Evolutionary conservation across 1,140 invertebrate genomes (phyloP), one percentile per base, ranked within the genome.

Genomic region (Meteorus sp.): DNA sequence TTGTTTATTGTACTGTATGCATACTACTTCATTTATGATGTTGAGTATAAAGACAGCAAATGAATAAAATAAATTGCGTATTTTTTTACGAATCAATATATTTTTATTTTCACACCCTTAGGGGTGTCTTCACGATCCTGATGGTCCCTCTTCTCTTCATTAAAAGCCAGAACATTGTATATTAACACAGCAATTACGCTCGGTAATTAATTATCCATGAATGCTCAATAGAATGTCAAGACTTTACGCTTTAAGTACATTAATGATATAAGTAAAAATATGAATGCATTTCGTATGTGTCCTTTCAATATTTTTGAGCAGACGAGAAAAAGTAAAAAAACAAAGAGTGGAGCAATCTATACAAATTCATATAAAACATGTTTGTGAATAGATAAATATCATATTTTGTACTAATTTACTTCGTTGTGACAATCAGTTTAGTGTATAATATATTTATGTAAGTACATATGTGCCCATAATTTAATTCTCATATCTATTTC

Each of bases 331-430:
- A n/a, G n/a, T n/a, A n/a, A n/a, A n/a, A n/a, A n/a, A n/a, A n/a
- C n/a, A n/a, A n/a, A n/a, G n/a, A n/a, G n/a, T n/a, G n/a, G n/a
- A n/a, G n/a, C n/a, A n/a, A n/a, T n/a, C n/a, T n/a, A n/a, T n/a
- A n/a, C n/a, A n/a, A n/a, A n/a, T n/a, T n/a, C n/a, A n/a, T n/a
- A n/a, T n/a, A n/a, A n/a, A n/a, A n/a, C n/a, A n/a, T 29, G 13
- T 50, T 25, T 11, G 11, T 50, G 8, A 50, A 50, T 53, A 23
- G 27, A 20, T 39, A 53, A 47, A 20, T 43, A 48, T 35, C 47
- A 35, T 19, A 56, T 35, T 61, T 61, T 61, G 60, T 61, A 61
- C 60, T 61, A 22, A 52, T 61, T 47, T 13, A 52, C 31, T 61
- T 61, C 60, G 60, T 61, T 61, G 60, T 54, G 48, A 19, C 13